Conservation (phyloP, 1,140 invertebrate genomes). For the Rhagoletis zephyria region DNA sequence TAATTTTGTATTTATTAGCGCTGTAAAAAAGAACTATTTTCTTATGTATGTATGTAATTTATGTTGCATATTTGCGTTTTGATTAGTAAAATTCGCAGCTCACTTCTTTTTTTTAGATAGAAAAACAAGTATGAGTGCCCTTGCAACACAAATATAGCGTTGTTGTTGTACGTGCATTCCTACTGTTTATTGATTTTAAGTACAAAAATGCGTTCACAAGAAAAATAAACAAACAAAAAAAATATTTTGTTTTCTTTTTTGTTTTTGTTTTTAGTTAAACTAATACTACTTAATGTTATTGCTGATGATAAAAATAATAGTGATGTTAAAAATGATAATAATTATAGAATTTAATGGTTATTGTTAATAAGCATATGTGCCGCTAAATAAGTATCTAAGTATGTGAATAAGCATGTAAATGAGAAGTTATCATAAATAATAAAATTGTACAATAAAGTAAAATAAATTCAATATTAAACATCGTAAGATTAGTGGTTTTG, state of each 20-base stretch:
- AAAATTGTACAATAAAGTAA: constrained; percentile 22
- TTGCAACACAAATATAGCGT: not conserved
- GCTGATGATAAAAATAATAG: constrained; percentile 6
- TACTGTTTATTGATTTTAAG: constrained; percentile 41
- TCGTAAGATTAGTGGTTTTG: no score
- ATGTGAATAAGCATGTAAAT: constrained; percentile 7
- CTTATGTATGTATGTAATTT: constrained; percentile 31
- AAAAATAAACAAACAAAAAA: not conserved
- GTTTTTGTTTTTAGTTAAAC: not conserved
- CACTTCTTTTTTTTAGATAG: constrained; percentile 43
- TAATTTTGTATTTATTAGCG: constrained; percentile 7
- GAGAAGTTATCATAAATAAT: not conserved
- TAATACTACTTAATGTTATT: constrained; percentile 1
- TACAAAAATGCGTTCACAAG: constrained; percentile 29
- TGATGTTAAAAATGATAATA: constrained; percentile 49
- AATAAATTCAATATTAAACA: not conserved
- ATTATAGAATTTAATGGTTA: constrained; percentile 40
- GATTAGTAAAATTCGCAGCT: not conserved
- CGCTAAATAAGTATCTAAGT: not conserved
- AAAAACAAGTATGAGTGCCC: constrained; percentile 35
- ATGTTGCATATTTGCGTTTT: not conserved
- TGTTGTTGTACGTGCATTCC: constrained; percentile 35
- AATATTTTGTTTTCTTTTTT: not conserved
- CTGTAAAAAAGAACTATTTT: not conserved
- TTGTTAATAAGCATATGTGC: constrained; percentile 40